Conservation (phyloP, 2,113 vertebrate genomes). For the Paratilapia polleni region DNA sequence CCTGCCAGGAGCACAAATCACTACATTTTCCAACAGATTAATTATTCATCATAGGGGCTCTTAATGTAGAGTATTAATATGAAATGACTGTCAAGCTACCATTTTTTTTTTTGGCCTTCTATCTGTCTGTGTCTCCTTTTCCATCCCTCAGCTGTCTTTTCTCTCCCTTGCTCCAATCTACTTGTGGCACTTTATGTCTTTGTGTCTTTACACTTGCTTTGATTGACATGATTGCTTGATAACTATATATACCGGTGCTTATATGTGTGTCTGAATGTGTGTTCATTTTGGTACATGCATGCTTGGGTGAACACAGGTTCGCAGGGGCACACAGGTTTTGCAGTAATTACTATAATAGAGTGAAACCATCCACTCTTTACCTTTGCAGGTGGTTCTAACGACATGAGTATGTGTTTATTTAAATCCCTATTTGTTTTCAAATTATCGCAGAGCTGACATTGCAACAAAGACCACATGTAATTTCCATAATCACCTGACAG, state of each 20-base stretch:
- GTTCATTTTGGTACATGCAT: not conserved
- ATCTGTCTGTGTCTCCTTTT: conserved; percentile 28
- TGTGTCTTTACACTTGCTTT: conserved; percentile 15
- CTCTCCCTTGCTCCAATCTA: not conserved
- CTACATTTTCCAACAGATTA: conserved; percentile 63
- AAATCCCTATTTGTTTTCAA: conserved; percentile 24
- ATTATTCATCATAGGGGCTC: conserved; percentile 71
- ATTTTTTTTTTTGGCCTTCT: not conserved
- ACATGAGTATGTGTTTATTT: conserved; percentile 8
- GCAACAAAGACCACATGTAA: not conserved
- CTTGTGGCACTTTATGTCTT: not conserved
- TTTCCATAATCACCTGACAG: conserved; percentile 39
- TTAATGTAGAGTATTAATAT: conserved; percentile 77
- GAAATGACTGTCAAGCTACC: conserved; percentile 58
- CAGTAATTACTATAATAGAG: not conserved
- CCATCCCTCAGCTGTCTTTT: conserved; percentile 19
- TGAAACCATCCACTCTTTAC: not conserved
- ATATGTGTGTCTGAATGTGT: not conserved
- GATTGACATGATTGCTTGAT: conserved; percentile 40
- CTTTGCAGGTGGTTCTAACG: not conserved
- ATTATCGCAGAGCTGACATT: not conserved
- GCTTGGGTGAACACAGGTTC: not conserved
- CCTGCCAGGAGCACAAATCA: conserved; percentile 48
- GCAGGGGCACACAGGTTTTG: not conserved
- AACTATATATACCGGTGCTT: conserved; percentile 5